Evolutionary conservation across 2,113 vertebrate species (phyloP).

Genomic region (Leptobrachium leishanense): DNA sequence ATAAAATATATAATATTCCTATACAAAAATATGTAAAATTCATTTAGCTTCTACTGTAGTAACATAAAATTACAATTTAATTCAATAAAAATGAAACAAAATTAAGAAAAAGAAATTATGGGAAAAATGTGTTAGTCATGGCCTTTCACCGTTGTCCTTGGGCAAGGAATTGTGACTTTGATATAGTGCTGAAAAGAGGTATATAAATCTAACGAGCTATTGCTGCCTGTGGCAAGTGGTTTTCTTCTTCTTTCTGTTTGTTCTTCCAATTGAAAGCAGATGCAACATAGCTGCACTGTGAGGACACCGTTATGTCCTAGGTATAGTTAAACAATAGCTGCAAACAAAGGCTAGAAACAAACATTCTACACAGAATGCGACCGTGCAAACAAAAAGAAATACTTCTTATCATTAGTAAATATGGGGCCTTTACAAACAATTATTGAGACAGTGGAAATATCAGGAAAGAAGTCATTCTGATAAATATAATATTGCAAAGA

Average conservation of each 20-base stretch:
- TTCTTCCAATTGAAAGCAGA: conserved; percentile 24
- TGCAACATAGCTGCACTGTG: conserved; percentile 6
- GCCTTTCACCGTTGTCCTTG: conserved; percentile 36
- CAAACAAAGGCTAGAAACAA: neutral
- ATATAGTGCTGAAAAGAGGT: conserved; percentile 26
- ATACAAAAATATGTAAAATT: too few relatives aligned
- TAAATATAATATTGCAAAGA: too few relatives aligned
- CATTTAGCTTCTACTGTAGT: too few relatives aligned
- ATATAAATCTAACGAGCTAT: conserved; percentile 32
- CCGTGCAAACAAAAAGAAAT: too few relatives aligned
- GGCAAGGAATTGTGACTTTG: conserved; percentile 26
- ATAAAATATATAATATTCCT: too few relatives aligned
- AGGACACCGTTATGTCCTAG: neutral
- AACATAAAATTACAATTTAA: too few relatives aligned
- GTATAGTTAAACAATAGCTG: neutral
- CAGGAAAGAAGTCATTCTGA: too few relatives aligned
- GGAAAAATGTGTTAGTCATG: neutral
- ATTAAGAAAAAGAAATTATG: too few relatives aligned
- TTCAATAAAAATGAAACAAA: too few relatives aligned
- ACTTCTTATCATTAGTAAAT: too few relatives aligned
- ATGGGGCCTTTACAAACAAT: too few relatives aligned
- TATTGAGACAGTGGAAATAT: too few relatives aligned
- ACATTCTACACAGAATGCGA: neutral
- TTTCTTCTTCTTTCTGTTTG: conserved; percentile 17
- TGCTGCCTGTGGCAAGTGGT: conserved; percentile 31